phyloP scores from a whole-genome alignment of 2,113 vertebrate species.

The Cacatua alba region DNA sequence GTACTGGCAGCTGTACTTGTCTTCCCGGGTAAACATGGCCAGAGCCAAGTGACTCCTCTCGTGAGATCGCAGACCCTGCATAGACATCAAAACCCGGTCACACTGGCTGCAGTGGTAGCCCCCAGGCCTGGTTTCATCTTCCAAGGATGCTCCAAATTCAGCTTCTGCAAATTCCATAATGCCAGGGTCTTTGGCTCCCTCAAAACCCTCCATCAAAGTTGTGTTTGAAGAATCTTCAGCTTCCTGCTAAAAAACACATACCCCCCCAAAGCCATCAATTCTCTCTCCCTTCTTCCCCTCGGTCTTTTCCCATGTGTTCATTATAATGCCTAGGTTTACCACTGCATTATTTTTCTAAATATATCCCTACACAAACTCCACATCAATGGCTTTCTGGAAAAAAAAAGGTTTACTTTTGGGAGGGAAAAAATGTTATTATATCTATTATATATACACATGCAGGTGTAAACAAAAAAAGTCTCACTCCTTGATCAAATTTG shows the following conservation, averaged over 20 bases:
- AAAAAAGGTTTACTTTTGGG: not conserved
- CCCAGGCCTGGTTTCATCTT: constrained; percentile 84
- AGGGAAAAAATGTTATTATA: not conserved
- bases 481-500: not conserved
- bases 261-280: constrained; percentile 71
- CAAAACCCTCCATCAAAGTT: constrained; percentile 77
- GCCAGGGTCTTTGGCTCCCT: constrained; percentile 74
- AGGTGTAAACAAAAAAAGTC: not conserved
- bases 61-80: constrained; percentile 97
- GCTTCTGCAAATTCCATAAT: constrained; percentile 74
- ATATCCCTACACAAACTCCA: not conserved
- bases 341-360: not conserved
- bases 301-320: constrained; percentile 40
- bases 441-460: not conserved
- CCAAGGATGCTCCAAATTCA: constrained; percentile 78
- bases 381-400: not conserved
- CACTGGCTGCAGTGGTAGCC: constrained; percentile 94
- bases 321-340: not conserved
- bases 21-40: constrained; percentile 89
- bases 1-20: constrained; percentile 99
- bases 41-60: constrained; percentile 97
- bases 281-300: constrained; percentile 68
- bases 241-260: constrained; percentile 84
- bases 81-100: constrained; percentile 97
- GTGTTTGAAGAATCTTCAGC: constrained; percentile 77